These are phyloP conservation scores for Neria commutata DNA, from an alignment of 2,888 invertebrate genomes.

Conservation along the genomic window DNA sequence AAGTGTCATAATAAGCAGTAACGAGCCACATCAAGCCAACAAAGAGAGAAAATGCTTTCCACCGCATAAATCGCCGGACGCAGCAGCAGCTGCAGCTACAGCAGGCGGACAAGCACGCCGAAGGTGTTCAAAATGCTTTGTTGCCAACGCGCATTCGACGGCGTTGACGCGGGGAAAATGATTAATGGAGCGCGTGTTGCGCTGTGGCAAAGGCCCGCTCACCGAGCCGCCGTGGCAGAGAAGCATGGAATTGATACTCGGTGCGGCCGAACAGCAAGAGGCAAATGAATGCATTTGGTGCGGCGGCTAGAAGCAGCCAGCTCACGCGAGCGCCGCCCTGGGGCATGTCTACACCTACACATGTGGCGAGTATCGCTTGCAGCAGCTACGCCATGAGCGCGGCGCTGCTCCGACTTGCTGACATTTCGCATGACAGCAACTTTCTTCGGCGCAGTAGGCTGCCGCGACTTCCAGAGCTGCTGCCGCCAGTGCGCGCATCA, in stretches of 20 bases:
- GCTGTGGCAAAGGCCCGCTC: not conserved
- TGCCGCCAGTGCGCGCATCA: constrained; percentile 1
- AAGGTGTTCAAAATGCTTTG: constrained; percentile 2
- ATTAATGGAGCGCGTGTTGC: constrained; percentile 15
- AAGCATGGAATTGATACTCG: not conserved
- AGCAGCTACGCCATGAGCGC: too few species aligned
- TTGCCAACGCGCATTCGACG: not conserved
- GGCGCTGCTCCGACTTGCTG: constrained; percentile 12
- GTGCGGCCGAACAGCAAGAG: too few species aligned
- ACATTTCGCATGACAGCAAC: constrained; percentile 22
- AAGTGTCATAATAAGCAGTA: constrained; percentile 18
- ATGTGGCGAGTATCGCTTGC: too few species aligned
- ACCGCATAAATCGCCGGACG: constrained; percentile 6
- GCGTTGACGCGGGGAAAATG: constrained; percentile 9
- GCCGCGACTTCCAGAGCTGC: not conserved
- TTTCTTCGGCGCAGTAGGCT: constrained; percentile 15
- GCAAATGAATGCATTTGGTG: too few species aligned
- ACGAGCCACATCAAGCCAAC: constrained; percentile 22
- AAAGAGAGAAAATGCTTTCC: constrained; percentile 26
- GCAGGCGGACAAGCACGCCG: not conserved
- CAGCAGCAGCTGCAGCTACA: not conserved
- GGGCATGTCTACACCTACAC: too few species aligned
- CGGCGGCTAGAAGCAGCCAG: too few species aligned
- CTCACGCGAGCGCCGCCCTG: not conserved
- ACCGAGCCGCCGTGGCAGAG: not conserved